Evolutionary conservation across 2,888 invertebrate genomes (phyloP).

Genomic region (Drosophila gaucha): DNA sequence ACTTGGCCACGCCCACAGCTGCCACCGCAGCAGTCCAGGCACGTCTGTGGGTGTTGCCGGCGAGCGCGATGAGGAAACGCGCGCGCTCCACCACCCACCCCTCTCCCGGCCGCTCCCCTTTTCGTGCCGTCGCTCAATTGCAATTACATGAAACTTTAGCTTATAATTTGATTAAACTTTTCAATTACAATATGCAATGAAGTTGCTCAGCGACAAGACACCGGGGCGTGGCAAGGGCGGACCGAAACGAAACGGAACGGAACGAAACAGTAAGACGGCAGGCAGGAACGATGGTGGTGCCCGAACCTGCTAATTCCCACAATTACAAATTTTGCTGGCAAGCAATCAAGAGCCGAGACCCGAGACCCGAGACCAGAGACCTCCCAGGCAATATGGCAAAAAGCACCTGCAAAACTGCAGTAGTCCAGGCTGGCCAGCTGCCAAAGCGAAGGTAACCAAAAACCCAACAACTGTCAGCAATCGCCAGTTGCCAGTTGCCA

Average conservation of each 20-base stretch:
- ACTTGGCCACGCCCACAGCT: conserved; percentile 43
- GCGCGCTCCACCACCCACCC: background rate
- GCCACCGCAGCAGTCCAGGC: conserved; percentile 15
- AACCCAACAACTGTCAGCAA: conserved; percentile 48
- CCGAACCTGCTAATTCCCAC: conserved; percentile 75
- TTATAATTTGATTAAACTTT: conserved; percentile 79
- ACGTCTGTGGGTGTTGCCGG: conserved; percentile 43
- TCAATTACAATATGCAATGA: conserved; percentile 79
- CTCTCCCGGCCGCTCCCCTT: background rate
- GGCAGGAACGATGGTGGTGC: no score
- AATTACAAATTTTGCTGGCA: conserved; percentile 79
- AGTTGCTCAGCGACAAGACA: conserved; percentile 54
- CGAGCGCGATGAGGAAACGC: background rate
- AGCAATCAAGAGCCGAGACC: conserved; percentile 68
- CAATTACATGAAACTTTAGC: conserved; percentile 75
- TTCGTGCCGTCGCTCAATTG: conserved; percentile 56
- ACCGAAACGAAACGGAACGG: background rate
- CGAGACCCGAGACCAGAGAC: conserved; percentile 29
- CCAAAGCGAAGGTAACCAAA: conserved; percentile 51
- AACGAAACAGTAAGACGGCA: no score
- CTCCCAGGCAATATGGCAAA: conserved; percentile 43
- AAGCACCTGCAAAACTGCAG: conserved; percentile 38
- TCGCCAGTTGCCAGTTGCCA: conserved; percentile 9
- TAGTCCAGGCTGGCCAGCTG: conserved; percentile 46
- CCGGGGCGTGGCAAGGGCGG: conserved; percentile 30